Evolutionary conservation across 2,797 vertebrate species (phyloP).

Genomic region (Melopsittacus undulatus): DNA sequence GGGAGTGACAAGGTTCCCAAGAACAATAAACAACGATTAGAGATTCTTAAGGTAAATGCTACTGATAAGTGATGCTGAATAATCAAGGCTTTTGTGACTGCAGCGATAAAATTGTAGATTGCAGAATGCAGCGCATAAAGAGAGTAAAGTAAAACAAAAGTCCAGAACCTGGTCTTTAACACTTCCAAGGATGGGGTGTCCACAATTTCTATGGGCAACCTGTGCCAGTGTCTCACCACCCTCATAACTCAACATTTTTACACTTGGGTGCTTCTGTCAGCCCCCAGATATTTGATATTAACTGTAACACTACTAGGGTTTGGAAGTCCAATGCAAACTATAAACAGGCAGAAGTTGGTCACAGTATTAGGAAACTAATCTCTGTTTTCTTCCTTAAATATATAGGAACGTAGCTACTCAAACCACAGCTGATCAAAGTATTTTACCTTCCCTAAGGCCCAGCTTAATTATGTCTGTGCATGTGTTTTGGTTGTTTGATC

Average conservation of each 20-base stretch:
- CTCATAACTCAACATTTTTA: neutral
- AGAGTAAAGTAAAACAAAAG: neutral
- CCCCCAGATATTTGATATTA: neutral
- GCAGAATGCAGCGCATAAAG: neutral
- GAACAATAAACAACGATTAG: conserved; percentile 92
- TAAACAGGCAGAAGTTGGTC: neutral
- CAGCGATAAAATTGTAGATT: neutral
- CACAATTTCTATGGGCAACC: neutral
- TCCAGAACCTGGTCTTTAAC: neutral
- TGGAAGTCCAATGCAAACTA: neutral
- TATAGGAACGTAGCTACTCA: neutral
- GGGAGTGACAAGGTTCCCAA: conserved; percentile 84
- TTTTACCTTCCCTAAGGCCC: neutral
- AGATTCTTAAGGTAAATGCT: conserved; percentile 89
- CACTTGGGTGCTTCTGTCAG: neutral
- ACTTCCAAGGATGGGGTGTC: neutral
- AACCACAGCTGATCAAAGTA: neutral
- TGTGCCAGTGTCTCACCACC: neutral
- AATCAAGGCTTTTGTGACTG: neutral
- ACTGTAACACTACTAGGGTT: neutral
- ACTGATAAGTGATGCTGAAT: neutral
- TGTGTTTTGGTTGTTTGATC: neutral
- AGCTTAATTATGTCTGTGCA: neutral
- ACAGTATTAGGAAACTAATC: neutral
- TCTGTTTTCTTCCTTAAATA: neutral